Conservation (phyloP, 2,888 invertebrate species). For the Agrotis segetum region DNA sequence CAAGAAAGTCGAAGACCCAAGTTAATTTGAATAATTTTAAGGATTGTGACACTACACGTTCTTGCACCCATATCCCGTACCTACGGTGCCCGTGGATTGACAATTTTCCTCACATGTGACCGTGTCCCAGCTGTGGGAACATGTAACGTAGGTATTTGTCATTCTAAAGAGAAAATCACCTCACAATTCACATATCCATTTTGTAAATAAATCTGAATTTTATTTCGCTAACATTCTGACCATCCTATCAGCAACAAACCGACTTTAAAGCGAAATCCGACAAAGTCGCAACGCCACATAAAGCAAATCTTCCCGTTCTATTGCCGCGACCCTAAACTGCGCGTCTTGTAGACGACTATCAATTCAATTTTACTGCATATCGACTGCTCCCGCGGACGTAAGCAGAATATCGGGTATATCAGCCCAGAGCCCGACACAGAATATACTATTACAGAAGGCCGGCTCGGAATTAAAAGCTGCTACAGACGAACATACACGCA, state of each 20-base stretch:
- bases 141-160: background rate
- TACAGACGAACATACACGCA: too few species aligned
- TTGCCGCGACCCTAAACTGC: conserved; percentile 59
- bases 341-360: conserved; percentile 60
- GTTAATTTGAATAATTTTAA: too few species aligned
- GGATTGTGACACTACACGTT: too few species aligned
- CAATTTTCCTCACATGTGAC: background rate
- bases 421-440: conserved; percentile 25
- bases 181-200: background rate
- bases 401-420: conserved; percentile 63
- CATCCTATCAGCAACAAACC: conserved; percentile 30
- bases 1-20: too few species aligned
- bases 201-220: background rate
- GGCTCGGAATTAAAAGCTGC: too few species aligned
- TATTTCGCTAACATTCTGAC: conserved; percentile 5
- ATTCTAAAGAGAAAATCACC: background rate
- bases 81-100: too few species aligned
- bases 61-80: too few species aligned
- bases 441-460: conserved; percentile 23
- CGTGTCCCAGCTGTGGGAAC: background rate
- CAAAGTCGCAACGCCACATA: conserved; percentile 57
- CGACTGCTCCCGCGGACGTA: conserved; percentile 66
- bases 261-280: conserved; percentile 42
- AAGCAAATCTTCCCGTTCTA: conserved; percentile 53
- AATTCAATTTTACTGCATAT: conserved; percentile 76